Evolutionary conservation across 2,797 vertebrate genomes (phyloP).

Genomic region (Peromyscus attwateri): DNA sequence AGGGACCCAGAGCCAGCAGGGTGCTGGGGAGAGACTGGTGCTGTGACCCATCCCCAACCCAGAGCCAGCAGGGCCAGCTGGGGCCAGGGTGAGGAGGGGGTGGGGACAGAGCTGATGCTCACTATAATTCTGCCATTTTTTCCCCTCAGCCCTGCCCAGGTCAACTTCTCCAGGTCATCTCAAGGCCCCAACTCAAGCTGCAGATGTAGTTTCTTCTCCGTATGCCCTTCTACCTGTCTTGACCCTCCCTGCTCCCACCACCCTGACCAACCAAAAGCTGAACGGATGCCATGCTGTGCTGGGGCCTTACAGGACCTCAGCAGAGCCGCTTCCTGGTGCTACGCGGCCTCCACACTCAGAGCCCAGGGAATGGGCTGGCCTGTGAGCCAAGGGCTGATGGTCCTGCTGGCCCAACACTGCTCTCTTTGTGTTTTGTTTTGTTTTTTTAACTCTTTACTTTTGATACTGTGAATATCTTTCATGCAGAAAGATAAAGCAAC

Average conservation of each 20-base stretch:
- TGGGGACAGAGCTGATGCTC: not conserved
- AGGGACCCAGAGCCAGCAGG: not conserved
- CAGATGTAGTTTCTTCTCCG: slow-evolving; percentile 67
- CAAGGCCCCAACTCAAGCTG: slow-evolving; percentile 56
- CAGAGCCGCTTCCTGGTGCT: slow-evolving; percentile 91
- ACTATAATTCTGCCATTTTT: not conserved
- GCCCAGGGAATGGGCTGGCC: slow-evolving; percentile 76
- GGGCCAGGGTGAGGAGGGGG: not conserved
- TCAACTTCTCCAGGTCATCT: slow-evolving; percentile 58
- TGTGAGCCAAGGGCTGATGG: slow-evolving; percentile 76
- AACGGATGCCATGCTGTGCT: slow-evolving; percentile 66
- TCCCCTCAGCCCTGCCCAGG: slow-evolving; percentile 56
- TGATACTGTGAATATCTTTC: slow-evolving; percentile 99
- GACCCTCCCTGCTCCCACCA: slow-evolving; percentile 33
- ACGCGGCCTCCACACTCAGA: slow-evolving; percentile 91
- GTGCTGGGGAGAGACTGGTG: not conserved
- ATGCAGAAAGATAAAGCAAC: slow-evolving; percentile 95
- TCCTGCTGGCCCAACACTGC: slow-evolving; percentile 84
- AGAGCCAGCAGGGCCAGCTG: not conserved
- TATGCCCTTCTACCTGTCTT: slow-evolving; percentile 33
- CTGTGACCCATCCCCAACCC: not conserved
- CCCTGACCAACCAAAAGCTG: slow-evolving; percentile 82
- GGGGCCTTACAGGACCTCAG: slow-evolving; percentile 66
- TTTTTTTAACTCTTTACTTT: slow-evolving; percentile 93
- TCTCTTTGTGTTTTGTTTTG: slow-evolving; percentile 79